Conservation (phyloP, 2,888 invertebrate genomes). For the Epicampocera succincta region DNA sequence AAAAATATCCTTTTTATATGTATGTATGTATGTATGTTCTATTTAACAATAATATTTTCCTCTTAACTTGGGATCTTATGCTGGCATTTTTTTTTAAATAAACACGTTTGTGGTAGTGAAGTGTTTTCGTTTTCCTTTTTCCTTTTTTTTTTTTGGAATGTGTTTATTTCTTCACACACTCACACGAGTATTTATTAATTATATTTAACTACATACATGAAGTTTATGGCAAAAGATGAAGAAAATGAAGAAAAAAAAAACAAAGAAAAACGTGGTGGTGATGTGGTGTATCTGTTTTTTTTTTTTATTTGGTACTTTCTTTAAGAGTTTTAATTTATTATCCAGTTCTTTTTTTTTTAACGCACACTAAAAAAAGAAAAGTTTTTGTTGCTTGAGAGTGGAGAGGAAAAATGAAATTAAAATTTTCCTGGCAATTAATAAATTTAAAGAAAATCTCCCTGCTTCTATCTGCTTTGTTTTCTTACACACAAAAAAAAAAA, state of each 20-base stretch:
- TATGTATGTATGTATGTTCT: too few species aligned
- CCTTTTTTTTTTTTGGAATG: conserved; percentile 11
- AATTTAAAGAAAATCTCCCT: conserved; percentile 4
- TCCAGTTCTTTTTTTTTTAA: not conserved
- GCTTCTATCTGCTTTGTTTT: conserved; percentile 43
- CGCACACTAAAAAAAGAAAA: conserved; percentile 17
- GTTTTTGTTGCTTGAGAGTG: conserved; percentile 64
- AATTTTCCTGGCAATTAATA: conserved; percentile 13
- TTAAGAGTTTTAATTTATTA: conserved; percentile 3
- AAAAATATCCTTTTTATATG: too few species aligned
- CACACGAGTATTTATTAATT: too few species aligned
- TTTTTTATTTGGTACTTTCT: conserved; percentile 23
- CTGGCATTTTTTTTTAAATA: too few species aligned
- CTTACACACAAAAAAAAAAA: conserved; percentile 16
- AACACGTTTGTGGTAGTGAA: too few species aligned
- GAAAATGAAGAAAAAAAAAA: not conserved
- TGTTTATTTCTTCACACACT: too few species aligned
- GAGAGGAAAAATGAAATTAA: conserved; percentile 7
- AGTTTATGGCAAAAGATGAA: not conserved
- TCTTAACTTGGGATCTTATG: too few species aligned
- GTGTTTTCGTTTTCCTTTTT: too few species aligned
- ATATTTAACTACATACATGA: conserved; percentile 11
- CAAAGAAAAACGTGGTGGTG: conserved; percentile 51
- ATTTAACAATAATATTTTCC: too few species aligned
- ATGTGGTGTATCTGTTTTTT: conserved; percentile 52